phyloP scores from a whole-genome alignment of 2,797 vertebrate species.

The Florisuga fusca region DNA sequence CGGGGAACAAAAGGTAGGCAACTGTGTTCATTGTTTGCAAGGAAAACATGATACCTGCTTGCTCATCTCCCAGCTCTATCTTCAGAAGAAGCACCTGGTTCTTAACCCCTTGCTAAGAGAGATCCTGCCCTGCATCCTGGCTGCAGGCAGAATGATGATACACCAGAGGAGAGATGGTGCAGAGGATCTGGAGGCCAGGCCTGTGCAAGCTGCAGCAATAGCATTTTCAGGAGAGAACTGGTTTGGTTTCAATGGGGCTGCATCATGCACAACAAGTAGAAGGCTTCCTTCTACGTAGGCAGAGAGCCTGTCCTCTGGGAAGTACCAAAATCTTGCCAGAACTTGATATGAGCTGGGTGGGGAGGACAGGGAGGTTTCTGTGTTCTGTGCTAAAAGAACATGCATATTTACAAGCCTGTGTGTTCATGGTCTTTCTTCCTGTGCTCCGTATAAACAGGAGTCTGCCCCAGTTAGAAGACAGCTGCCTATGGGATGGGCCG shows the following conservation, averaged over 20 bases:
- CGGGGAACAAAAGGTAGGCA: neutral
- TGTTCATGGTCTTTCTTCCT: neutral
- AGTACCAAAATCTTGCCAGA: constrained; percentile 13
- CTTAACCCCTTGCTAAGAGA: neutral
- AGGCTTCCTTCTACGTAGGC: neutral
- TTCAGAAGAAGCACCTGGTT: neutral
- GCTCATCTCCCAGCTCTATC: neutral
- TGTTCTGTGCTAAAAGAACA: neutral
- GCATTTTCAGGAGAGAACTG: neutral
- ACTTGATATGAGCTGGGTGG: neutral
- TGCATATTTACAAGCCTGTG: neutral
- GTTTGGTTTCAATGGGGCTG: neutral
- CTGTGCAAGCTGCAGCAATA: neutral
- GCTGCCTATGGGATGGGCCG: neutral
- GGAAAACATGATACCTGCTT: neutral
- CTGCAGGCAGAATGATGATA: neutral
- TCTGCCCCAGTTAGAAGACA: neutral
- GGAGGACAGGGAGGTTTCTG: neutral
- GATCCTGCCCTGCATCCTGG: neutral
- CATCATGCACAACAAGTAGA: neutral
- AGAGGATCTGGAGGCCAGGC: neutral
- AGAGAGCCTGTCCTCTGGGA: neutral
- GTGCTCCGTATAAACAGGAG: neutral
- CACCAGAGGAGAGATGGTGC: neutral
- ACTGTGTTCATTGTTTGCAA: neutral